Evolutionary conservation across 2,113 vertebrate genomes (phyloP), one percentile per base, ranked within the genome.

Genomic region (Limanda limanda): DNA sequence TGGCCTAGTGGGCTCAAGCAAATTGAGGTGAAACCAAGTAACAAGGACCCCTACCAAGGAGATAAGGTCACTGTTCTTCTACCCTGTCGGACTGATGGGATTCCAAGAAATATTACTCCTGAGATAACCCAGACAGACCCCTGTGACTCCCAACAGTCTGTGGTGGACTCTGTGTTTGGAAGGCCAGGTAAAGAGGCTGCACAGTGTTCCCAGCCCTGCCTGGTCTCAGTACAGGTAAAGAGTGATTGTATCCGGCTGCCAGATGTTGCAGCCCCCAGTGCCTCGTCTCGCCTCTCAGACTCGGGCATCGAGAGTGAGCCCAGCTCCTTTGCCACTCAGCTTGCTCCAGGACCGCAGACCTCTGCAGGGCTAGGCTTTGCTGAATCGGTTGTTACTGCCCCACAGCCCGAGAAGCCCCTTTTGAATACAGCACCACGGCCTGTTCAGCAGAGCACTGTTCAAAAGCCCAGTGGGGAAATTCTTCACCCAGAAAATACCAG

Each of bases 291-390:
- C 63, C 96, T 98, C 85, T 98, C 98, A 35, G 97, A 99, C 93
- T 99, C 98, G 0, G 97, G 97, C 78, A 95, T 98, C 59, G 98
- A 99, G 91, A 98, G 97, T 90, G 97, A 98, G 86, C 95, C 97
- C 47, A 99, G 96, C 92, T 99, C 97, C 76, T 96, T 96, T 87
- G 95, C 95, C 82, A 95, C 95, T 61, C 96, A 96, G 65, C 84
- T 95, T 73, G 94, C 91, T 71, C 81, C 92, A 21, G 96, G 96
- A 65, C 77, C 89, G 60, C 90, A 93, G 55, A 91, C 92, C 70
- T 94, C 94, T 89, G 91, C 79, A 59, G 71, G 71, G 21, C 56
- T 89, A 27, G 88, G 92, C 72, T 89, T 94, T 70, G 78, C 81
- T 67, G 84, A 91, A 35, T 90, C 91, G 35, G 92, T 91, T 18